Conservation (phyloP, 2,797 vertebrate genomes). For the Coendou prehensilis region DNA sequence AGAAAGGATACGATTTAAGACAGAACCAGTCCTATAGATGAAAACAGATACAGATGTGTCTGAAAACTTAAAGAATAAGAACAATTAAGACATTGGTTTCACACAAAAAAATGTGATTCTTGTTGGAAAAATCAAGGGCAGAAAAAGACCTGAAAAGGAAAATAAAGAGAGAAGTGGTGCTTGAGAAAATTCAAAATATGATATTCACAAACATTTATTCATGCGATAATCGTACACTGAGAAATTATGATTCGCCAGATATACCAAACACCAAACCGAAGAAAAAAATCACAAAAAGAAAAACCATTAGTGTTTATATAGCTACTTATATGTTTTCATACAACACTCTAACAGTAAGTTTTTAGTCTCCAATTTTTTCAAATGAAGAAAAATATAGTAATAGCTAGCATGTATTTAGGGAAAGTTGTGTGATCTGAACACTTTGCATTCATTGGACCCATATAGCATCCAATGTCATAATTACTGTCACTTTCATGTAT, state of each 20-base stretch:
- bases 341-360: neutral
- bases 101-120: neutral
- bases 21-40: neutral
- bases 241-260: neutral
- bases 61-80: neutral
- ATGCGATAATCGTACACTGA: neutral
- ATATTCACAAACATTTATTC: neutral
- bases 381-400: neutral
- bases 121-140: neutral
- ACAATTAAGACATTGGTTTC: neutral
- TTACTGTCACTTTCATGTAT: neutral
- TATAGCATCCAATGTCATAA: neutral
- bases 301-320: neutral
- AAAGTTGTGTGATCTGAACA: neutral
- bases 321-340: neutral
- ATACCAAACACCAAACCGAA: neutral
- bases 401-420: neutral
- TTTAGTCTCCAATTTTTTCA: neutral
- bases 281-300: neutral
- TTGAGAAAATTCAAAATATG: neutral
- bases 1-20: neutral
- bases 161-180: neutral
- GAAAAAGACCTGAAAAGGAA: neutral
- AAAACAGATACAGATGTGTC: neutral
- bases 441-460: neutral